Conservation (phyloP, 2,888 invertebrate genomes). For the Drosophila anceps region DNA sequence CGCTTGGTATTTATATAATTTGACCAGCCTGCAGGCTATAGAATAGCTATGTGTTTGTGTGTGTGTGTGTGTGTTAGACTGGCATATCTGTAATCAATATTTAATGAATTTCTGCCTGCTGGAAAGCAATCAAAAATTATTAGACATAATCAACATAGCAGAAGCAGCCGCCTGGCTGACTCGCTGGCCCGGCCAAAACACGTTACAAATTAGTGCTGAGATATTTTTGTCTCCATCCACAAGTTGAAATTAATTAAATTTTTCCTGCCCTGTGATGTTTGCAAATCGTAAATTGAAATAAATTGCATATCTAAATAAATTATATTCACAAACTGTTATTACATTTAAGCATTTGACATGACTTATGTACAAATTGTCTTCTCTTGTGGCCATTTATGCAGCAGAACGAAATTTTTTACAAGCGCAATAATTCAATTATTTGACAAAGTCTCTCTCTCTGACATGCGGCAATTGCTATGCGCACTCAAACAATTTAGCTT, state of each 20-base stretch:
- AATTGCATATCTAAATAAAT: slow-evolving; percentile 36
- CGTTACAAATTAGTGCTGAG: slow-evolving; percentile 33
- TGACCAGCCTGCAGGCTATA: slow-evolving; percentile 10
- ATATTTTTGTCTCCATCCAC: slow-evolving; percentile 20
- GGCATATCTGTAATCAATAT: slow-evolving; percentile 60
- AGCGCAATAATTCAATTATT: neutral
- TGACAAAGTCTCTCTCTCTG: slow-evolving; percentile 8
- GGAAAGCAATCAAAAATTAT: slow-evolving; percentile 44
- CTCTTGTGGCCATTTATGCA: neutral
- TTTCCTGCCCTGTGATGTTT: slow-evolving; percentile 20
- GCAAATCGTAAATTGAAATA: slow-evolving; percentile 26
- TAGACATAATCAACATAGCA: slow-evolving; percentile 43
- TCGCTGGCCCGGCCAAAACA: neutral
- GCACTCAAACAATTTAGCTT: neutral
- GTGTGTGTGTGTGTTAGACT: slow-evolving; percentile 1
- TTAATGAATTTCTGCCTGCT: slow-evolving; percentile 55
- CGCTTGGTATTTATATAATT: slow-evolving; percentile 51
- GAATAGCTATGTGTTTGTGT: neutral
- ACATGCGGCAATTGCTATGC: neutral
- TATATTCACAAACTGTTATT: slow-evolving; percentile 30
- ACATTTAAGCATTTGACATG: slow-evolving; percentile 12
- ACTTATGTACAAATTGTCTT: slow-evolving; percentile 3
- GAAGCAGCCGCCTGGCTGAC: neutral
- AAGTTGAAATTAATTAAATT: slow-evolving; percentile 49
- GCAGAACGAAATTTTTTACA: neutral